A percentile compares a stretch with the other conserved stretches of the same genome.
Conservation (phyloP, 2,797 vertebrate species). For the Platyrinchus mystaceus region DNA sequence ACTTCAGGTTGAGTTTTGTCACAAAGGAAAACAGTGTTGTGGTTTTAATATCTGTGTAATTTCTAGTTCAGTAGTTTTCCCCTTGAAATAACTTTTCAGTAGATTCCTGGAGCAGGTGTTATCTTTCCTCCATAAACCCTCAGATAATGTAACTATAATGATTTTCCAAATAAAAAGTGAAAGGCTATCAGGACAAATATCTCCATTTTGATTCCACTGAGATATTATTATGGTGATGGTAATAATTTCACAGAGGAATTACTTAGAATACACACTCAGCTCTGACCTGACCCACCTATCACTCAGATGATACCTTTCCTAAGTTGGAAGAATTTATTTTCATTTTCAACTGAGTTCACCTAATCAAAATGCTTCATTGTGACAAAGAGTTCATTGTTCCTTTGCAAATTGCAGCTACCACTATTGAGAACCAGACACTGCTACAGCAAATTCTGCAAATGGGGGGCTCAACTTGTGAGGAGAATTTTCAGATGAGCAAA, state of each 20-base stretch:
- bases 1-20: not conserved
- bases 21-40: not conserved
- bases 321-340: conserved; percentile 83
- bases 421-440: not conserved
- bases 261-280: conserved; percentile 70
- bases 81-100: conserved; percentile 57
- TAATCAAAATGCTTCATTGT: conserved; percentile 80
- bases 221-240: conserved; percentile 78
- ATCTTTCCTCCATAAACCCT: conserved; percentile 63
- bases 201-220: conserved; percentile 76
- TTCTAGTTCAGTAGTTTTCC: conserved; percentile 20
- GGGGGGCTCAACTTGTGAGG: not conserved
- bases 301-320: conserved; percentile 71
- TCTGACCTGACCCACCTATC: conserved; percentile 79
- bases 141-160: conserved; percentile 70
- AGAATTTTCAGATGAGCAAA: conserved; percentile 15
- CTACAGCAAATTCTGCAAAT: not conserved
- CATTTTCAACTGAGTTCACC: conserved; percentile 76
- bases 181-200: conserved; percentile 76
- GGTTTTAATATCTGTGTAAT: conserved; percentile 8
- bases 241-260: conserved; percentile 80
- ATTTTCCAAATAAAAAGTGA: conserved; percentile 79
- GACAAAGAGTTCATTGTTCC: conserved; percentile 75
- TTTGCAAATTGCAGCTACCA: conserved; percentile 64
- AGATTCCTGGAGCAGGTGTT: conserved; percentile 46